Percentiles rank a stretch among this genome's conserved stretches.
Evolutionary conservation across 1,140 invertebrate genomes (phyloP).

Genomic region (Pseudomyrmex gracilis): DNA sequence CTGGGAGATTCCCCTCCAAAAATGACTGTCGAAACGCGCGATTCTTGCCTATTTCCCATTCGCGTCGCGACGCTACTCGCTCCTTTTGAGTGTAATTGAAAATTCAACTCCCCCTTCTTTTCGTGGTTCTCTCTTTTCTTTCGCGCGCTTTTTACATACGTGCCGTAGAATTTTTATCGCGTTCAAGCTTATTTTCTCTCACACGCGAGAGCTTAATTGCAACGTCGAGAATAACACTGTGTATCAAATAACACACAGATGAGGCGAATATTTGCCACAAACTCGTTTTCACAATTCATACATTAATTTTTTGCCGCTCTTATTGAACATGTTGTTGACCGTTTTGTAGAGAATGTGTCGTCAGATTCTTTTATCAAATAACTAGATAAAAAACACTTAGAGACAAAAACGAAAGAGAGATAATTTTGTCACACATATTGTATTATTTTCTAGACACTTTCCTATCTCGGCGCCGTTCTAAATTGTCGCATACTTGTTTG

Average conservation of each 20-base stretch:
- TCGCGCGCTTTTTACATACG: neutral
- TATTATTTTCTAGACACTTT: neutral
- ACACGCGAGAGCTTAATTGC: no score
- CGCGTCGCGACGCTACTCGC: conserved; percentile 31
- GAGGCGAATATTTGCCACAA: neutral
- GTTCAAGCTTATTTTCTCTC: neutral
- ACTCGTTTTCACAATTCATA: no score
- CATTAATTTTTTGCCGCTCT: no score
- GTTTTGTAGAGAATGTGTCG: no score
- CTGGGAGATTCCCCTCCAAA: conserved; percentile 41
- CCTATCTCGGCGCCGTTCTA: neutral
- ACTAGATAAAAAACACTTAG: no score
- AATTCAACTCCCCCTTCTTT: conserved; percentile 51
- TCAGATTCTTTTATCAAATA: no score
- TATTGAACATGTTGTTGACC: no score
- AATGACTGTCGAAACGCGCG: conserved; percentile 38
- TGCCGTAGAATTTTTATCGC: neutral
- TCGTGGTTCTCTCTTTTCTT: neutral
- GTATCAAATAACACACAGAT: neutral
- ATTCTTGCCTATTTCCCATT: conserved; percentile 59
- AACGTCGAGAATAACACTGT: no score
- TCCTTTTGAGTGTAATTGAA: conserved; percentile 68
- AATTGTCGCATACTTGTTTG: conserved; percentile 1
- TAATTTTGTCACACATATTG: neutral
- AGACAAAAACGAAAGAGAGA: no score